A percentile compares a stretch with the other conserved stretches of the same genome.
Conservation (phyloP, 1,140 invertebrate genomes). For the Macrotrachela quadricornifera region DNA sequence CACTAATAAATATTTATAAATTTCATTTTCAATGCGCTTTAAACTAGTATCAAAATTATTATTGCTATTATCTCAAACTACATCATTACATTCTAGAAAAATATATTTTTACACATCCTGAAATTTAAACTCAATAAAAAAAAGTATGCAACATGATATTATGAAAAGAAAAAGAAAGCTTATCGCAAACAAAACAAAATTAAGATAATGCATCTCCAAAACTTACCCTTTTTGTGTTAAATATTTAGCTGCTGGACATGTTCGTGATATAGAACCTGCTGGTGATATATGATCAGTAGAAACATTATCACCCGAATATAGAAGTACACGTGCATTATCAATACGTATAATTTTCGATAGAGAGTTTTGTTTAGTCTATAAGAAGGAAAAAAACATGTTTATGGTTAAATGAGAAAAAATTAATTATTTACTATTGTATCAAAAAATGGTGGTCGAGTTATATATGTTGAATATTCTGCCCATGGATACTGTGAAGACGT, state of each 20-base stretch:
- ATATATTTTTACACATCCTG: too few relatives aligned
- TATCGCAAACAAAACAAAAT: too few relatives aligned
- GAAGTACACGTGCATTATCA: not conserved
- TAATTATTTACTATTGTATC: slow-evolving; percentile 35
- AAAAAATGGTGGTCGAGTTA: slow-evolving; percentile 91
- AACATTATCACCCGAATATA: slow-evolving; percentile 55
- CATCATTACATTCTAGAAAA: too few relatives aligned
- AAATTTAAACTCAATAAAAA: too few relatives aligned
- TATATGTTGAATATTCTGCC: slow-evolving; percentile 74
- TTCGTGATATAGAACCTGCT: slow-evolving; percentile 81
- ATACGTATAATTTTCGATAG: not conserved
- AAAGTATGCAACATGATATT: too few relatives aligned
- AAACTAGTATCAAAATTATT: too few relatives aligned
- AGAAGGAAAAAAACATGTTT: not conserved
- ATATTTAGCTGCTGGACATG: slow-evolving; percentile 74
- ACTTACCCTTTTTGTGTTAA: slow-evolving; percentile 37
- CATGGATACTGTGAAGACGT: slow-evolving; percentile 53
- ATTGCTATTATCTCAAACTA: too few relatives aligned
- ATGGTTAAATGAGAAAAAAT: not conserved
- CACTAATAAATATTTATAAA: too few relatives aligned
- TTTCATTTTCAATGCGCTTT: too few relatives aligned
- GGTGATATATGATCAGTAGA: slow-evolving; percentile 97
- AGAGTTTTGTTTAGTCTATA: not conserved
- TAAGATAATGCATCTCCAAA: too few relatives aligned
- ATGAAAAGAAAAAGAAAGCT: too few relatives aligned